Percentiles rank a stretch among this genome's conserved stretches.
Evolutionary conservation across 2,113 vertebrate genomes (phyloP).

Genomic region (Dermatemys mawii): DNA sequence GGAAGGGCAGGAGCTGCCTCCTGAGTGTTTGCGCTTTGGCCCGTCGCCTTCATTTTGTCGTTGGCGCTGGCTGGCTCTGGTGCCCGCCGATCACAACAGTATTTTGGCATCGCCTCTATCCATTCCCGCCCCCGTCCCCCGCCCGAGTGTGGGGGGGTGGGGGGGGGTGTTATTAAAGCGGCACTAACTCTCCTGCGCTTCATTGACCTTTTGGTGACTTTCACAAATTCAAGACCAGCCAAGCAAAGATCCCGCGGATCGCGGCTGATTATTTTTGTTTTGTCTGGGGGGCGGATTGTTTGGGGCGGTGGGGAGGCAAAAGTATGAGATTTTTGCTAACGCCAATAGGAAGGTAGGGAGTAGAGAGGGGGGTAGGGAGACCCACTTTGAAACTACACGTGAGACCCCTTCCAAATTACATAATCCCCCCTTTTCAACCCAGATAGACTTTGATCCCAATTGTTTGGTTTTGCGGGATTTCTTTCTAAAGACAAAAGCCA

Average conservation of each 20-base stretch:
- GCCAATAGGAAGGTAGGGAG: not conserved
- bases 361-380: not conserved
- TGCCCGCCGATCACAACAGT: conserved; percentile 63
- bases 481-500: conserved; percentile 14
- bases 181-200: conserved; percentile 70
- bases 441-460: not conserved
- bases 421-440: not conserved
- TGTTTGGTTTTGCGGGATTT: not conserved
- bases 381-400: not conserved
- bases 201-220: conserved; percentile 65
- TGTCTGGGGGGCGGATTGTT: not conserved
- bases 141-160: not conserved
- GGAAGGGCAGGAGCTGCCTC: not conserved
- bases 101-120: conserved; percentile 73
- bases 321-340: not conserved
- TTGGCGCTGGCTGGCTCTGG: conserved; percentile 75
- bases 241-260: conserved; percentile 8
- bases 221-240: conserved; percentile 64
- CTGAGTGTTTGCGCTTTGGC: not conserved
- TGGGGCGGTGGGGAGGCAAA: not conserved
- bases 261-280: not conserved
- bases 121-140: not conserved
- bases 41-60: conserved; percentile 72
- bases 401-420: not conserved
- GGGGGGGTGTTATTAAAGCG: conserved; percentile 71